These are phyloP conservation scores for Nasonia oneida DNA, from an alignment of 2,888 invertebrate species.

Conservation along the genomic window DNA sequence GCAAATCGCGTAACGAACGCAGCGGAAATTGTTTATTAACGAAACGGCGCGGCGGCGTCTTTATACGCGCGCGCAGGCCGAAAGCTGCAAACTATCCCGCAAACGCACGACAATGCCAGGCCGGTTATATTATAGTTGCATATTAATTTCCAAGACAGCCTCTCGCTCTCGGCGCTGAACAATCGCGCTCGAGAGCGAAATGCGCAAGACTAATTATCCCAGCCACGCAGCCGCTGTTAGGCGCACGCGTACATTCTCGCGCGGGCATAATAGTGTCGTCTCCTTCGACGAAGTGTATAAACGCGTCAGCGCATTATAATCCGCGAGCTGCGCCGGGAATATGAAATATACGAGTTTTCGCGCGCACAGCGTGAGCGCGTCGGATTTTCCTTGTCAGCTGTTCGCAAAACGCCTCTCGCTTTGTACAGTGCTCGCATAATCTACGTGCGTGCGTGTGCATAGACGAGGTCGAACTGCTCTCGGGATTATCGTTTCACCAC, in stretches of 20 bases:
- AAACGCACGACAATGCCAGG: not conserved
- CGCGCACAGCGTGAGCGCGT: not conserved
- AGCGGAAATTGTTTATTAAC: not conserved
- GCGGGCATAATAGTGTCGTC: not conserved
- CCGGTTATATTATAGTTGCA: not conserved
- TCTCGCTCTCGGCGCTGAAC: not conserved
- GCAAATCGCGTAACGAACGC: not conserved
- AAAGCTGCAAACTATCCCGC: not conserved
- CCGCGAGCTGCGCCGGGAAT: not conserved
- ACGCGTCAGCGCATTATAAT: not conserved
- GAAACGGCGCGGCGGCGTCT: not conserved
- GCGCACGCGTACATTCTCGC: not conserved
- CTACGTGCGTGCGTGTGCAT: not conserved
- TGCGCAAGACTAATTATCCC: slow-evolving; percentile 1
- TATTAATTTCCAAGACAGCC: not conserved
- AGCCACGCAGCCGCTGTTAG: no score
- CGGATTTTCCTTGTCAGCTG: not conserved
- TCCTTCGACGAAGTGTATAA: not conserved
- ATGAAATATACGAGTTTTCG: slow-evolving; percentile 8
- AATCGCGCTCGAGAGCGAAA: not conserved
- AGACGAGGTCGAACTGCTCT: not conserved
- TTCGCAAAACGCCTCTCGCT: not conserved
- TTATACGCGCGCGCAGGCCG: not conserved
- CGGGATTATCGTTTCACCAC: not conserved
- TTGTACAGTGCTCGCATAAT: not conserved